A percentile compares a stretch with the other conserved stretches of the same genome.
These are phyloP conservation scores for Drosophila arizonae DNA, from an alignment of 1,140 invertebrate species.

Conservation along the genomic window DNA sequence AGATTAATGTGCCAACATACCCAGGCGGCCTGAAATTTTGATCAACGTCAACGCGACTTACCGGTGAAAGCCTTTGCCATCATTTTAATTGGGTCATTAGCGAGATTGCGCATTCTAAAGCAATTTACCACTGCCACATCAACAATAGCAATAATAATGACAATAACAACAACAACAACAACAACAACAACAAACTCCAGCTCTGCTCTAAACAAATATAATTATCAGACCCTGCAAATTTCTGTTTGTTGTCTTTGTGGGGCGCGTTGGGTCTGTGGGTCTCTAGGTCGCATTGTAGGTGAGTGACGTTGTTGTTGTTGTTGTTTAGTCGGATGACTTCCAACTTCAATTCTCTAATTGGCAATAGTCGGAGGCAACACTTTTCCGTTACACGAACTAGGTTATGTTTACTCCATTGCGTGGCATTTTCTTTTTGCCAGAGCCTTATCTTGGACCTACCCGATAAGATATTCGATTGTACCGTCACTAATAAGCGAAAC, in stretches of 20 bases:
- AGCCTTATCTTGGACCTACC: constrained; percentile 12
- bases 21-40: constrained; percentile 7
- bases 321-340: constrained; percentile 11
- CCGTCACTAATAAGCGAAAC: background rate
- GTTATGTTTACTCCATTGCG: background rate
- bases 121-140: constrained; percentile 36
- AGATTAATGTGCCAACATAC: constrained; percentile 38
- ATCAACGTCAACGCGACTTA: background rate
- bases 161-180: background rate
- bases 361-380: background rate
- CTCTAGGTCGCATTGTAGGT: background rate
- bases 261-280: background rate
- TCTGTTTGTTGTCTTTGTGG: background rate
- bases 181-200: background rate
- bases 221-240: constrained; percentile 30
- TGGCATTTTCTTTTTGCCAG: background rate
- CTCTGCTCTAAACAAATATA: constrained; percentile 15
- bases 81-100: constrained; percentile 66
- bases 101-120: constrained; percentile 62
- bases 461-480: constrained; percentile 37
- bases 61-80: constrained; percentile 48
- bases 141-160: background rate
- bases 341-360: constrained; percentile 48
- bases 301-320: background rate
- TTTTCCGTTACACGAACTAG: constrained; percentile 1